Evolutionary conservation across 1,140 invertebrate genomes (phyloP), one percentile per base, ranked within the genome.

Genomic region (Coelopa frigida): DNA sequence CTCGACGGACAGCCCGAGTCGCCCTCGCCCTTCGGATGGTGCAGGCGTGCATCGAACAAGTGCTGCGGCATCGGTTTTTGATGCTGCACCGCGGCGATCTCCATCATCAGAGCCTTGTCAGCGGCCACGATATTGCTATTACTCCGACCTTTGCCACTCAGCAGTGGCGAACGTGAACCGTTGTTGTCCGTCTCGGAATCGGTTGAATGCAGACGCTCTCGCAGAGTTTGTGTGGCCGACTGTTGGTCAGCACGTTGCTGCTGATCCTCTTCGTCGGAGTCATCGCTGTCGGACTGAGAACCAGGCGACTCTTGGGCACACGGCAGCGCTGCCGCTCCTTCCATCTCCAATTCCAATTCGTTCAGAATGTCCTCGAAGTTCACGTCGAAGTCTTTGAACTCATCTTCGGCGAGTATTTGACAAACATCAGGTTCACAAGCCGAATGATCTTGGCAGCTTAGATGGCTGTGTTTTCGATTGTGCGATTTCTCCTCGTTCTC

Each of bases 101-200:
- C 62, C 32, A 58, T 54, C 2, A 55, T 56, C n/a, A 65, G 31
- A 4, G 52, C 51, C 43, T 61, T 57, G 18, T 67, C 58, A 5
- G 59, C 51, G 15, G 52, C 54, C 18, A 57, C 51, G 31, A 59
- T 50, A 11, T 58, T 50, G 12, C 47, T 39, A 6, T 46, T 3
- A 38, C 52, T 46, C 45, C 50, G 53, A 14, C 53, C 53, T 39
- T 46, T 51, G 14, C 48, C 53, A 48, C 76, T 77, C 15, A 79
- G 59, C 35, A 79, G 54, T 1, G 77, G 77, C 1, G 77, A 79
- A 24, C 76, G 59, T 0, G 77, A 79, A 1, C 77, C 77, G 51
- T 79, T 79, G 46, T 78, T 77, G 55, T 79, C 76, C 45, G 72
- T 75, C 52, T 79, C 77, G 5, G 73, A 74, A 54, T 76, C 73